Evolutionary conservation across 2,113 vertebrate genomes (phyloP).

Genomic region (Scomber japonicus): DNA sequence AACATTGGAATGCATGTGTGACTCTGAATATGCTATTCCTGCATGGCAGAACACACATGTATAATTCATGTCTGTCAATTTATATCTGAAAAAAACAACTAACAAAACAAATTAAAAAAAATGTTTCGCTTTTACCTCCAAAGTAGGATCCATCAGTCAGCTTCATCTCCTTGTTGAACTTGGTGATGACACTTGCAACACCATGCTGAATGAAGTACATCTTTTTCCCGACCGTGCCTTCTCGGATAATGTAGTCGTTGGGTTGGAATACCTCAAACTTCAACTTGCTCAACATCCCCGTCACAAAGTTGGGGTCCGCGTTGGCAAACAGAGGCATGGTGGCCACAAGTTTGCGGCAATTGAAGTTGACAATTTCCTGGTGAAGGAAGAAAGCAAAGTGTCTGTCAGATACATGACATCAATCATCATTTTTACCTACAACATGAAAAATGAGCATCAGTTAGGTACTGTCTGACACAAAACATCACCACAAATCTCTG

Average conservation of each 20-base stretch:
- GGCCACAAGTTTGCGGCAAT: constrained; percentile 96
- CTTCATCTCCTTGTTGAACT: constrained; percentile 97
- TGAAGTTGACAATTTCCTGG: constrained; percentile 99
- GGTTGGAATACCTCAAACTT: constrained; percentile 98
- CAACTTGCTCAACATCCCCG: constrained; percentile 97
- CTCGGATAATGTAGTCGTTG: constrained; percentile 97
- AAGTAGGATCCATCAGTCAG: constrained; percentile 98
- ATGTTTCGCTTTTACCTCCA: constrained; percentile 88
- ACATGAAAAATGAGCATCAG: constrained; percentile 15
- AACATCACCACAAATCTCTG: constrained; percentile 29
- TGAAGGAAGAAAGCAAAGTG: constrained; percentile 48
- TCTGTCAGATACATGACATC: constrained; percentile 21
- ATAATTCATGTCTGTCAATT: constrained; percentile 7
- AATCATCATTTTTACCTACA: not conserved
- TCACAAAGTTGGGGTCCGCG: constrained; percentile 98
- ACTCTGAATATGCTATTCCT: not conserved
- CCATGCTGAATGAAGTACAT: constrained; percentile 99
- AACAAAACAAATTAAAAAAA: not conserved
- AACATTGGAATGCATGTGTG: constrained; percentile 18
- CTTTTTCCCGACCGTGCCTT: constrained; percentile 98
- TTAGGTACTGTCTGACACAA: constrained; percentile 21
- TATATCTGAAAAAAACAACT: not conserved
- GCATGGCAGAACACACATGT: not conserved
- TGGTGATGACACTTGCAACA: constrained; percentile 97
- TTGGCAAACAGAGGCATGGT: constrained; percentile 99